Percentiles rank a stretch among this genome's conserved stretches.
Evolutionary conservation across 2,113 vertebrate species (phyloP).

Genomic region (Scopus umbretta): DNA sequence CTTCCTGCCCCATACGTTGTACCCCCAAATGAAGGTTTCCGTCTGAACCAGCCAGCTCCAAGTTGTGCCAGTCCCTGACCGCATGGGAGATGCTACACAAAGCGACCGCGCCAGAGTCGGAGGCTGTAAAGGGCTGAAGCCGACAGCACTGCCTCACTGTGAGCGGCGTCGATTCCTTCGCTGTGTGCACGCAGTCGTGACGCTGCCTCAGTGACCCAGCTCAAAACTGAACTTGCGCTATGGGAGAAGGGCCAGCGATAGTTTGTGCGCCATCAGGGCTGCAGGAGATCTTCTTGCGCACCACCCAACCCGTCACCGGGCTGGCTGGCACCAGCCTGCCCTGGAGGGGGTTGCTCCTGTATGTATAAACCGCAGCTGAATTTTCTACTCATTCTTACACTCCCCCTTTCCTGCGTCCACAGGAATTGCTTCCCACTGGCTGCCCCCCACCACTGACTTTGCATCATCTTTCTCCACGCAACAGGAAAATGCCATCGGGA

Average conservation of each 20-base stretch:
- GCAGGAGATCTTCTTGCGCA: neutral
- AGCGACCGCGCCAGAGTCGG: accelerated
- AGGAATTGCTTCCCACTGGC: neutral
- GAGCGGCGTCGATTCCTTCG: neutral
- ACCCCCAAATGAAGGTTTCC: neutral
- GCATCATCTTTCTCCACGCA: accelerated
- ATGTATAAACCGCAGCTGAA: neutral
- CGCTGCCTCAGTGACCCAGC: neutral
- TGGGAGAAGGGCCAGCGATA: neutral
- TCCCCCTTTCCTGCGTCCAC: neutral
- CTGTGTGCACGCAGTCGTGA: neutral
- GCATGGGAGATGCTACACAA: neutral
- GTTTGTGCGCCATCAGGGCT: neutral
- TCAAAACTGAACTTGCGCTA: neutral
- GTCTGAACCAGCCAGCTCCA: neutral
- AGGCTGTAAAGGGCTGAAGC: neutral
- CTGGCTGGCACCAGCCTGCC: neutral
- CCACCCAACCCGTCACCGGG: neutral
- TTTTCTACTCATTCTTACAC: neutral
- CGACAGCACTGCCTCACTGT: neutral
- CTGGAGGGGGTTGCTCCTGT: no score
- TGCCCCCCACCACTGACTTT: neutral
- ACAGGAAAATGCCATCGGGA: neutral
- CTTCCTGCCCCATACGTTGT: neutral
- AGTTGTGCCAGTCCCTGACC: neutral